Percentiles rank a stretch among this genome's conserved stretches.
These are phyloP conservation scores for Melanotaenia maccullochi DNA, from an alignment of 2,797 vertebrate genomes.

Conservation along the genomic window DNA sequence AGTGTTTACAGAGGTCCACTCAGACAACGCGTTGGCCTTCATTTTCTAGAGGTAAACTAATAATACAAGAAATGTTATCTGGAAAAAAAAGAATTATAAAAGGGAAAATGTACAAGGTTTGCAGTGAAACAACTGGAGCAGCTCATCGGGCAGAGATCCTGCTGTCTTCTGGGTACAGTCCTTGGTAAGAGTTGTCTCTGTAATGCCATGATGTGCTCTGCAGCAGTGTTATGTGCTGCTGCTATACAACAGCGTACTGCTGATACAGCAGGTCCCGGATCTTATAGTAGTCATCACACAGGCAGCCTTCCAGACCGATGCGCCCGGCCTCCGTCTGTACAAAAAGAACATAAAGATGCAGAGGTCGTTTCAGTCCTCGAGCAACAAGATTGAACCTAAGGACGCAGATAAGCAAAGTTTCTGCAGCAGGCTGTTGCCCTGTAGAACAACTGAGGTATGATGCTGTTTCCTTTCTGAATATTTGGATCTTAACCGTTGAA, in stretches of 20 bases:
- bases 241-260: constrained; percentile 96
- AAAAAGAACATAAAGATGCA: constrained; percentile 50
- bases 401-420: background rate
- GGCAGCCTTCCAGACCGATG: constrained; percentile 96
- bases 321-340: constrained; percentile 96
- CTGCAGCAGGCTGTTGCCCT: constrained; percentile 4
- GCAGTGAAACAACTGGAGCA: constrained; percentile 57
- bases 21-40: constrained; percentile 35
- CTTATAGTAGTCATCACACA: constrained; percentile 98
- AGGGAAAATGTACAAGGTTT: constrained; percentile 56
- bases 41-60: constrained; percentile 39
- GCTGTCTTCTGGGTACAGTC: constrained; percentile 59
- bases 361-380: constrained; percentile 40
- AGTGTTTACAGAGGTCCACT: constrained; percentile 39
- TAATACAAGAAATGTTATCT: constrained; percentile 40
- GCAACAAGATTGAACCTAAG: constrained; percentile 21
- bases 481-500: constrained; percentile 33
- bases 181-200: constrained; percentile 63
- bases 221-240: constrained; percentile 40
- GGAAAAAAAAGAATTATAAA: constrained; percentile 48
- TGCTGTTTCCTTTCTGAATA: constrained; percentile 9
- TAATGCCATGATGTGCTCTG: constrained; percentile 33
- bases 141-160: constrained; percentile 29
- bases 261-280: constrained; percentile 98
- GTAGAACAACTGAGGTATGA: background rate